Base-by-base conservation (phyloP, 2,113 vertebrate species). In the Mustela lutreola region DNA sequence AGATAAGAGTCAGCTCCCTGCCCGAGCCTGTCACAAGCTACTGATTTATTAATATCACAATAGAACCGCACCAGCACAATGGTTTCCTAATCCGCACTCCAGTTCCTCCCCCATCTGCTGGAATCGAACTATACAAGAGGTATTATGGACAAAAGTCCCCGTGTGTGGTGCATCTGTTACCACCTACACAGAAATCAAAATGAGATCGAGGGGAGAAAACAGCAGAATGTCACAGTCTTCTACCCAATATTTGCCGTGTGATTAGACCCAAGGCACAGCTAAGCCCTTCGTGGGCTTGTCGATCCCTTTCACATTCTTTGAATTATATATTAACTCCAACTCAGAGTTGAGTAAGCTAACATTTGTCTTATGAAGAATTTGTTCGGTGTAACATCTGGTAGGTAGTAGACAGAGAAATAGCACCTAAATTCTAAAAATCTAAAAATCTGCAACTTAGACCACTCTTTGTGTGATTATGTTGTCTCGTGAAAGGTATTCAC, bases 11-110 rank as follows among this genome's bases (percentile, higher is more conserved):
- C 50, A 90, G 4, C 21, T 88, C 67, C n/a, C 56, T 80, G 48
- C 33, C 53, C 10, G 36, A 95, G 42, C 62, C 62, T 84, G 39
- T 94, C 62, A n/a, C 63, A 94, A 93, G 36, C 48, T 85, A n/a
- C 36, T 56, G 67, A 95, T 86, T 97, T 84, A 82, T 67, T 96
- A 91, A 70, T 19, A 78, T 73, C 22, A 84, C 31, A 88, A n/a
- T 1, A 39, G 24, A 89, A 33, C 21, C 19, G 26, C 6, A 50
- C 19, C 5, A 7, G 78, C 0, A 82, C 36, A 75, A 75, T 1
- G 53, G 14, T 36, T 85, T 87, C 36, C 63, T 63, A 67, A 71
- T 48, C 14, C 71, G 53, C 6, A 53, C 7, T 71, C 2, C 15
- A 24, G n/a, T 11, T 70, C 53, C 85, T 22, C 0, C 4, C 36